Evolutionary conservation across 2,113 vertebrate species (phyloP).

Genomic region (Todiramphus chloris): DNA sequence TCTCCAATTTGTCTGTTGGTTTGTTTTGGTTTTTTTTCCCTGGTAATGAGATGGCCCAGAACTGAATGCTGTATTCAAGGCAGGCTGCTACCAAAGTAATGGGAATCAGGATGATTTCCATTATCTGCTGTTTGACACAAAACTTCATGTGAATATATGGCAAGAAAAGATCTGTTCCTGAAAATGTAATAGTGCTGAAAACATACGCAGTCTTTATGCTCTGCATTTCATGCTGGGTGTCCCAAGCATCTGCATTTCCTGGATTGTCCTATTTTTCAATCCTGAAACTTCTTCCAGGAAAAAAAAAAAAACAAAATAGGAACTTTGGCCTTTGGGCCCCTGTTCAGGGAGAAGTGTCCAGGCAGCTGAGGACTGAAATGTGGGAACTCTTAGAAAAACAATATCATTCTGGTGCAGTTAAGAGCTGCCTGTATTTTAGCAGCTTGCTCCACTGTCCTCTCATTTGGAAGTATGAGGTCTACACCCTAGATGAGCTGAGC

Average conservation of each 20-base stretch:
- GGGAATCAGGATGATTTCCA: conserved; percentile 16
- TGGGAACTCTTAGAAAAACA: not conserved
- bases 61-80: conserved; percentile 20
- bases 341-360: not conserved
- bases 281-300: not conserved
- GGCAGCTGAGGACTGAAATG: not conserved
- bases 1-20: conserved; percentile 14
- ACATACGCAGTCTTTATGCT: not conserved
- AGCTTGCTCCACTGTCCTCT: not conserved
- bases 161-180: not conserved
- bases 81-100: conserved; percentile 37
- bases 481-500: not conserved
- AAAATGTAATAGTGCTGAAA: not conserved
- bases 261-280: not conserved
- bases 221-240: not conserved
- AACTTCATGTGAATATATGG: not conserved
- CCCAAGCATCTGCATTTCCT: not conserved
- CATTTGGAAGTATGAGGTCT: not conserved
- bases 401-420: not conserved
- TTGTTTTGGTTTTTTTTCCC: not conserved
- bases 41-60: conserved; percentile 44
- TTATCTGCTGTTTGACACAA: conserved; percentile 43
- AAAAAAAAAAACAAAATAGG: not conserved
- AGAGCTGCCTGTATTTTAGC: not conserved
- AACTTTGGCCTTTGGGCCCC: not conserved